phyloP scores from a whole-genome alignment of 2,113 vertebrate species.

The Leptobrachium ailaonicum region DNA sequence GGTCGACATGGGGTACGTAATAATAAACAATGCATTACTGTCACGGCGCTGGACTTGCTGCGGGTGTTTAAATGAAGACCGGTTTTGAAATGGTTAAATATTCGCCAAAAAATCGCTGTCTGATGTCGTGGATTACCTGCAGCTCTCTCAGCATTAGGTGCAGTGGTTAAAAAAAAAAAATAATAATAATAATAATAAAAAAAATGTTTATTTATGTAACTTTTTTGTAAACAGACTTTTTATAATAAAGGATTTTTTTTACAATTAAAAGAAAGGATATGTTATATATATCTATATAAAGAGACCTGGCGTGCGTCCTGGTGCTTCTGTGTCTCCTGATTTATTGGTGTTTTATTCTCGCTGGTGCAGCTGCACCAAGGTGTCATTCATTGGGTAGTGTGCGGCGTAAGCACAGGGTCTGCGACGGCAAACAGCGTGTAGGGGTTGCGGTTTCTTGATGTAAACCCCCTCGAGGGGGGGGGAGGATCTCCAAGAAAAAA shows the following conservation, averaged over 20 bases:
- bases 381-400: not conserved
- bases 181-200: too few species aligned
- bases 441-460: not conserved
- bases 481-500: too few species aligned
- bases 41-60: not conserved
- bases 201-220: slow-evolving; percentile 40
- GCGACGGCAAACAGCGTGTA: not conserved
- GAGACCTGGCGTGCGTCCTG: not conserved
- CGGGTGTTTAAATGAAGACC: slow-evolving; percentile 35
- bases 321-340: not conserved
- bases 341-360: not conserved
- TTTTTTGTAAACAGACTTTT: slow-evolving; percentile 46
- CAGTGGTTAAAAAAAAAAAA: not conserved
- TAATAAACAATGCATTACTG: slow-evolving; percentile 38
- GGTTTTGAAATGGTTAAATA: slow-evolving; percentile 36
- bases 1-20: not conserved
- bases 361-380: not conserved
- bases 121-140: slow-evolving; percentile 25
- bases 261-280: slow-evolving; percentile 35
- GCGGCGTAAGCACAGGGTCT: slow-evolving; percentile 14
- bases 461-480: not conserved
- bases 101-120: slow-evolving; percentile 23
- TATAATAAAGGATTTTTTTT: slow-evolving; percentile 47
- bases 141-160: not conserved
- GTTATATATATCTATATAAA: slow-evolving; percentile 1